Base-by-base conservation (phyloP, 2,888 invertebrate genomes). In the Caenorhabditis macrosperma region DNA sequence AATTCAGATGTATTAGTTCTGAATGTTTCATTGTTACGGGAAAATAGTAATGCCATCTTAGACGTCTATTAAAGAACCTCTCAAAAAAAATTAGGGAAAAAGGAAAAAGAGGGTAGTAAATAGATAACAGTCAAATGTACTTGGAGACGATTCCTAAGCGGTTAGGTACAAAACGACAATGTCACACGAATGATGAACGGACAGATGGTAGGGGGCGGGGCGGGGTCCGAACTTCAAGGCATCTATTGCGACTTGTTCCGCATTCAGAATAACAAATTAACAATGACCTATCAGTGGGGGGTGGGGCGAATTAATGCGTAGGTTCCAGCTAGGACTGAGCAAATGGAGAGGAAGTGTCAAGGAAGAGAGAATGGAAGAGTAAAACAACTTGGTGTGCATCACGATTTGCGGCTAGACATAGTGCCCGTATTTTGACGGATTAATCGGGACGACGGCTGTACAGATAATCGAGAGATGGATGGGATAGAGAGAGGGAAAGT, bases 251-350 rank as follows among this genome's bases (percentile, higher is more conserved):
- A 55, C 48, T 72, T 22, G 48, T 12, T 63, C 60, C 60, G 72
- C 55, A 33, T 48, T 63, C 63, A 64, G 72, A 72, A 72, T 26
- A 72, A 72, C 72, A 72, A 72, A 38, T 55, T 64, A 72, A 72
- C 72, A 72, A 72, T 72, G 63, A 57, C 72, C 72, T 72, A 72
- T 63, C 24, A 12, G 35, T 10, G 15, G 33, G 28, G 30, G 5
- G 57, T 12, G 48, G 35, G 35, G 15, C 10, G 20, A 64, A 72
- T 72, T 57, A 64, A 64, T 72, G 63, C 57, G 72, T 63, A 72
- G 72, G 46, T 44, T 71, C 44, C 10, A 33, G 44, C 30, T n/a
- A 7, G 6, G 41, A 44, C 28, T 71, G 71, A 71, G 71, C 71
- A 71, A 54, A 17, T n/a, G 24, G 54, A 20, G 24, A 2, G 20